A percentile compares a stretch with the other conserved stretches of the same genome.
Evolutionary conservation across 2,113 vertebrate species (phyloP).

Genomic region (Shinisaurus crocodilurus): DNA sequence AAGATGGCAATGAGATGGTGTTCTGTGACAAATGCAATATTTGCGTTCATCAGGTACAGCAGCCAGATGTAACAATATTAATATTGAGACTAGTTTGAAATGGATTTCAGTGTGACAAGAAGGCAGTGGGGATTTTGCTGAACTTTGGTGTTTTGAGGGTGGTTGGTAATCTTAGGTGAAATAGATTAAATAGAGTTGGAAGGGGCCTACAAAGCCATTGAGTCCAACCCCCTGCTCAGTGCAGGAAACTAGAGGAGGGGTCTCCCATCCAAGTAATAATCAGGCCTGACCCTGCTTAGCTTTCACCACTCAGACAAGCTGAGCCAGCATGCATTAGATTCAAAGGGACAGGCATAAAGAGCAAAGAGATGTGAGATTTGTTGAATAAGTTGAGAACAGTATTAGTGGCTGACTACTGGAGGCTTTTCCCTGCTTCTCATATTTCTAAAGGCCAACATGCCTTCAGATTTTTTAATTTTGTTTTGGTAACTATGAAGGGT

Average conservation of each 20-base stretch:
- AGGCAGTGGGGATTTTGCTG: not conserved
- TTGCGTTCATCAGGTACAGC: conserved; percentile 94
- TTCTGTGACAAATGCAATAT: conserved; percentile 99
- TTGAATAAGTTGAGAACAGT: not conserved
- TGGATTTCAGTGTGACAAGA: not conserved
- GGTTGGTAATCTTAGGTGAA: not conserved
- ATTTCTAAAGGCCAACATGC: not conserved
- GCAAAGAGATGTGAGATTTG: not conserved
- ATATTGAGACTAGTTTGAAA: not conserved
- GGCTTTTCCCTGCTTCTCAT: not conserved
- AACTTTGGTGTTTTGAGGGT: not conserved
- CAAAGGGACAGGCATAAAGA: not conserved
- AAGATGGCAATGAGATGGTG: conserved; percentile 99
- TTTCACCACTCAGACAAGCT: no score
- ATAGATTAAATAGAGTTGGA: no score
- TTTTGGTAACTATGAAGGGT: not conserved
- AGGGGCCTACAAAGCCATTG: no score
- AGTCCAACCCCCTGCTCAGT: no score
- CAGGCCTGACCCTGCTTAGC: no score
- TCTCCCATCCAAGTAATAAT: no score
- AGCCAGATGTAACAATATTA: not conserved
- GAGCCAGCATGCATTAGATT: not conserved
- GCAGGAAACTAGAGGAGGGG: no score
- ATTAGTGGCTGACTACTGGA: not conserved
- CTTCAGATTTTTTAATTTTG: not conserved